Evolutionary conservation across 2,113 vertebrate species (phyloP).

Genomic region (Maccullochella peelii): DNA sequence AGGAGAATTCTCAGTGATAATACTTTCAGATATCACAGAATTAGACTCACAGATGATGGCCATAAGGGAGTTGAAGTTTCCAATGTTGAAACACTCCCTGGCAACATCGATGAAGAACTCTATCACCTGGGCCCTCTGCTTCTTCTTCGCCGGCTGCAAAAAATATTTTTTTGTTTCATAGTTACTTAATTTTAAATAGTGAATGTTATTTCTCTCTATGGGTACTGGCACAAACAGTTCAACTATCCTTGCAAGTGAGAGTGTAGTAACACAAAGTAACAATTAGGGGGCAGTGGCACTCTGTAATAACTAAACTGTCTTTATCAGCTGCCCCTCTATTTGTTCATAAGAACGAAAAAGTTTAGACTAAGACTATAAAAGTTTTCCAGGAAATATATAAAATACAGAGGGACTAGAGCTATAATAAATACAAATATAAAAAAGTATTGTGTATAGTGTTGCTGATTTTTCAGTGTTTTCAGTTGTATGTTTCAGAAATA

Average conservation of each 20-base stretch:
- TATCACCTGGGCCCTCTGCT: conserved; percentile 92
- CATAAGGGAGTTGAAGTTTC: conserved; percentile 97
- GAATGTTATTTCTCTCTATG: neutral
- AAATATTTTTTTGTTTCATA: conserved; percentile 11
- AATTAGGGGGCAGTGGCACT: conserved; percentile 49
- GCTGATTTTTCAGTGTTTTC: neutral
- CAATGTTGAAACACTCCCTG: conserved; percentile 96
- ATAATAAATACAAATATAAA: neutral
- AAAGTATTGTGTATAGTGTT: neutral
- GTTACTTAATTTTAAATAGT: neutral
- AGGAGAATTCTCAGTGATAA: neutral
- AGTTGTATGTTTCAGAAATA: neutral
- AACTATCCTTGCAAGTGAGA: neutral
- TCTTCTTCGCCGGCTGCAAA: conserved; percentile 94
- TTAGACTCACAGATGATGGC: conserved; percentile 94
- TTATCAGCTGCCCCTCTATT: neutral
- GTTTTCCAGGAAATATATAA: neutral
- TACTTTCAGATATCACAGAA: neutral
- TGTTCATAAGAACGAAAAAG: neutral
- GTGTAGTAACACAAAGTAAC: conserved; percentile 14
- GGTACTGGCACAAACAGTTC: rapidly evolving
- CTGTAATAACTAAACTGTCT: neutral
- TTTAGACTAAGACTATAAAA: neutral
- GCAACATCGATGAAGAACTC: conserved; percentile 97
- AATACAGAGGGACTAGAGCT: neutral